phyloP scores from a whole-genome alignment of 2,888 invertebrate genomes.

The Heteromurus nitidus region DNA sequence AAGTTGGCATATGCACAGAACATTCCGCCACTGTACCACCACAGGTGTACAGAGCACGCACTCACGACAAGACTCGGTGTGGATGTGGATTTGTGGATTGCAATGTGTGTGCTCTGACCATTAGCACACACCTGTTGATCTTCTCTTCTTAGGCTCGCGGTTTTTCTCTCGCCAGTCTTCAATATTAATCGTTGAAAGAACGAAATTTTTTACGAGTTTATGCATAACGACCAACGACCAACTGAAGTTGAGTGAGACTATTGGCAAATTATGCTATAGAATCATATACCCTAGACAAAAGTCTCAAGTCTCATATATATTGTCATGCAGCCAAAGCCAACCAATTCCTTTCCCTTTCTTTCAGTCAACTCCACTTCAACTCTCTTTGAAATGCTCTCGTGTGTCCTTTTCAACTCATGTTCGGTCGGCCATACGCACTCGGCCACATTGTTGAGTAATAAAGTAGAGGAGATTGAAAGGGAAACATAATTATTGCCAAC shows the following conservation, averaged over 20 bases:
- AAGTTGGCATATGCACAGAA: too few species aligned
- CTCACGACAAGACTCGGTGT: too few species aligned
- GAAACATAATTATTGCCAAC: background rate
- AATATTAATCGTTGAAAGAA: background rate
- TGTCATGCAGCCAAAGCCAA: background rate
- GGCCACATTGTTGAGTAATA: background rate
- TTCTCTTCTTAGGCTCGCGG: background rate
- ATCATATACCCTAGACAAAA: too few species aligned
- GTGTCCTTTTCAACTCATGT: too few species aligned
- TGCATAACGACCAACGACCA: background rate
- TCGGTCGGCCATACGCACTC: too few species aligned
- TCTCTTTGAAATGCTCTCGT: too few species aligned
- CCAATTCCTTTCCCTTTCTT: slow-evolving; percentile 4
- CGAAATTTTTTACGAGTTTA: background rate
- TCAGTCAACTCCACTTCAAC: background rate
- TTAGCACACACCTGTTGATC: slow-evolving; percentile 6
- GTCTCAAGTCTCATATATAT: too few species aligned
- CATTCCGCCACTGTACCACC: too few species aligned
- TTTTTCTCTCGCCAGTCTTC: too few species aligned
- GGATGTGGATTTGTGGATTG: too few species aligned
- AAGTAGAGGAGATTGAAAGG: background rate
- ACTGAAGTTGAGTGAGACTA: background rate
- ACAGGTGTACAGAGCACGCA: too few species aligned
- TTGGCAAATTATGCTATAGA: too few species aligned
- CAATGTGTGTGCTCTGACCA: background rate